Percentiles rank a stretch among this genome's conserved stretches.
Conservation (phyloP, 2,113 vertebrate genomes). For the Pandion haliaetus region DNA sequence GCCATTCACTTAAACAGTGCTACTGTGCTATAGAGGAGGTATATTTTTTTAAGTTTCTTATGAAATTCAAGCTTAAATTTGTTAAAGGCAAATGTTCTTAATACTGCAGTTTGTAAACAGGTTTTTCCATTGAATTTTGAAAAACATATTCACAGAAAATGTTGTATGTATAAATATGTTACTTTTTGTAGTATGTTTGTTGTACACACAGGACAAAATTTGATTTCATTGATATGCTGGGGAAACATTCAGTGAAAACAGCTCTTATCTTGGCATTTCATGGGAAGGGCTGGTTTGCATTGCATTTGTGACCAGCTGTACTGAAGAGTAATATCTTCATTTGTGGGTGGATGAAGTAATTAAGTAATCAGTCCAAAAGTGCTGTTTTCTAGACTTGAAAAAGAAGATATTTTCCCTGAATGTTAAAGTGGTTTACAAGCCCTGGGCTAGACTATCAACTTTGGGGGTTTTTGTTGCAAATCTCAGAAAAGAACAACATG, state of each 20-base stretch:
- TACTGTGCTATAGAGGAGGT: not conserved
- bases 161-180: not conserved
- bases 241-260: not conserved
- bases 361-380: conserved; percentile 58
- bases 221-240: not conserved
- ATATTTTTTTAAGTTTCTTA: not conserved
- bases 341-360: conserved; percentile 51
- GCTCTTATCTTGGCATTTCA: not conserved
- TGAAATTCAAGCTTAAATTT: not conserved
- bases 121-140: not conserved
- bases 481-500: not conserved
- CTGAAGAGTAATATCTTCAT: conserved; percentile 5
- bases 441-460: conserved; percentile 1
- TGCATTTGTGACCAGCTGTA: conserved; percentile 38
- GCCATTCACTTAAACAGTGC: not conserved
- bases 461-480: not conserved
- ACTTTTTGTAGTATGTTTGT: not conserved
- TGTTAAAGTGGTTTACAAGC: conserved; percentile 20
- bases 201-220: not conserved
- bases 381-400: conserved; percentile 36
- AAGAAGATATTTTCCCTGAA: conserved; percentile 23
- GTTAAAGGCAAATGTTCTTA: not conserved
- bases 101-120: not conserved
- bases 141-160: not conserved
- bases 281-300: not conserved